Conservation (phyloP, 2,113 vertebrate species). For the Sclerurus mexicanus region DNA sequence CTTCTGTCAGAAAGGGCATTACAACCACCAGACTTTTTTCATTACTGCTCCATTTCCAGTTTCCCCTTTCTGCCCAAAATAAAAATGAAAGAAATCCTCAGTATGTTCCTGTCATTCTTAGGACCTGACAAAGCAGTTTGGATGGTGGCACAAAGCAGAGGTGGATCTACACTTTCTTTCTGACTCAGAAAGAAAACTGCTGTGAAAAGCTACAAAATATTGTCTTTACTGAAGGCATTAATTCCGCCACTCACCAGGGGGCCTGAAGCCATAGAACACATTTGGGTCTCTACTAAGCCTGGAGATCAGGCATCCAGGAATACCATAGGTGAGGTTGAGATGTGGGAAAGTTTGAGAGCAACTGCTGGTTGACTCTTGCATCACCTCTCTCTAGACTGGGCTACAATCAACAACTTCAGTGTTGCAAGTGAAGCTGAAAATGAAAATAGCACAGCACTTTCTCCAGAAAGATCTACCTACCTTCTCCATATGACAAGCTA, state of each 20-base stretch:
- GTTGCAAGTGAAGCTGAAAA: background rate
- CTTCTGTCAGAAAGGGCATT: background rate
- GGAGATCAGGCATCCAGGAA: background rate
- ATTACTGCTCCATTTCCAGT: background rate
- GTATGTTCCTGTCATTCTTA: background rate
- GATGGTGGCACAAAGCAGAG: background rate
- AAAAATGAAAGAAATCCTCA: background rate
- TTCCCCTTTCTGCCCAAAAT: background rate
- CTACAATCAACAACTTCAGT: background rate
- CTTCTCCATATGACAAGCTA: background rate
- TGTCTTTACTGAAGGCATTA: background rate
- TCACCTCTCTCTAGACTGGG: background rate
- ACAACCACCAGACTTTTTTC: background rate
- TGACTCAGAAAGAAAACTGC: background rate
- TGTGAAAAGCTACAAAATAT: background rate
- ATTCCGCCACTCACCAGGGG: background rate
- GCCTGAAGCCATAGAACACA: background rate
- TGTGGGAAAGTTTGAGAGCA: background rate
- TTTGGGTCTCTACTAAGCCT: background rate
- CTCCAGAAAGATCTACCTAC: background rate
- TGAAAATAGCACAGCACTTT: rapidly evolving
- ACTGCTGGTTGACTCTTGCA: background rate
- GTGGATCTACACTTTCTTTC: background rate
- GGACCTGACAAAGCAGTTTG: background rate
- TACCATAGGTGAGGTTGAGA: background rate